Conservation (phyloP, 2,888 invertebrate genomes). For the Drosophila fulvimacula region DNA sequence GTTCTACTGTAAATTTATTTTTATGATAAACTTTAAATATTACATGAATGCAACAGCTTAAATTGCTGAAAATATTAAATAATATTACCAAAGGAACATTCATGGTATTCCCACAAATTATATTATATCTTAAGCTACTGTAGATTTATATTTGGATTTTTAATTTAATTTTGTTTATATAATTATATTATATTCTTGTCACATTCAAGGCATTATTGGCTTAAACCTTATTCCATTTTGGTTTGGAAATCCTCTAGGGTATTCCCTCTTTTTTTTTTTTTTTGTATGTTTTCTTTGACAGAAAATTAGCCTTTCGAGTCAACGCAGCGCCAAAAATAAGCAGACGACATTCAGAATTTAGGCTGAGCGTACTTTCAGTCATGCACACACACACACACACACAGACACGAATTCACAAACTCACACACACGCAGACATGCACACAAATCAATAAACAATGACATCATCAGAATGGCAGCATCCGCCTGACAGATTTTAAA, state of each 20-base stretch:
- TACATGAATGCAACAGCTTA: no score
- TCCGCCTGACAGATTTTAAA: conserved; percentile 64
- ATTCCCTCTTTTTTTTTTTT: conserved; percentile 1
- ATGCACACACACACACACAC: conserved; percentile 14
- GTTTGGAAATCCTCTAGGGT: not conserved
- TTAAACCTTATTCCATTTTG: not conserved
- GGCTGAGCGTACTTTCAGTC: conserved; percentile 31
- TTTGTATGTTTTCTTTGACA: conserved; percentile 15
- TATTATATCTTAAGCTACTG: no score
- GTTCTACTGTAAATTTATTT: no score
- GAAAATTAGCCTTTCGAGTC: conserved; percentile 62
- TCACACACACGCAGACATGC: conserved; percentile 20
- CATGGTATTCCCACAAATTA: no score
- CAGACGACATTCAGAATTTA: conserved; percentile 51
- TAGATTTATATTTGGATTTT: no score
- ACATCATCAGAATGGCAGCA: conserved; percentile 68
- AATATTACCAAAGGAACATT: no score
- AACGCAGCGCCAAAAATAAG: conserved; percentile 62
- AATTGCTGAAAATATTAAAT: no score
- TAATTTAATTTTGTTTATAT: no score
- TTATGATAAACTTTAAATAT: no score
- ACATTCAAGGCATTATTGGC: not conserved
- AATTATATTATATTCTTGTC: not conserved
- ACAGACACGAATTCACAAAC: not conserved
- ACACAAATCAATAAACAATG: conserved; percentile 76